Base-by-base conservation (phyloP, 2,797 vertebrate species). In the Paguma larvata region DNA sequence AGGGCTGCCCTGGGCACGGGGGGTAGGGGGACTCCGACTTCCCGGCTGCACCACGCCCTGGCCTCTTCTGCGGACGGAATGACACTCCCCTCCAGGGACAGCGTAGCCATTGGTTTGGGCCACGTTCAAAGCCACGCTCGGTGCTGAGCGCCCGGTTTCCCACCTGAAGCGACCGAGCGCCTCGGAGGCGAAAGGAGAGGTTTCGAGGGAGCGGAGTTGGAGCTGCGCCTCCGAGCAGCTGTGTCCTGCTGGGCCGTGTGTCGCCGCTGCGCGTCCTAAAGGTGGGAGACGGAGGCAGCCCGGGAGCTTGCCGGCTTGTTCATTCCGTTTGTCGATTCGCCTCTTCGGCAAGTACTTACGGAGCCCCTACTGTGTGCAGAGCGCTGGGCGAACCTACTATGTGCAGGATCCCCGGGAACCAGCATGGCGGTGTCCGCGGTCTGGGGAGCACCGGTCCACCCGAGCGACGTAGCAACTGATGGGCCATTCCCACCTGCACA, bases 91-190 rank as follows among this genome's bases (percentile, higher is more conserved):
- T 46, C 96, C 85, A 21, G 95, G 92, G 92, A 56, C 63, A 30
- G 38, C 1, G 0, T 56, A 9, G 85, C 56, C 5, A 79, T 97
- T 95, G 91, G 84, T 73, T 86, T 95, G 59, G 95, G 95, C 94
- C 12, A 51, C 16, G 0, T 63, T 92, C 94, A 85, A 70, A 94
- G 97, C 86, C 80, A 41, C 8, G 80, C 78, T 89, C 38, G 1
- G 93, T 25, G 84, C 32, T 3, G 41, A 93, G 89, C 38, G 62
- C 72, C 41, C 9, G 56, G 34, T 38, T 86, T 65, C 89, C 94
- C 94, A 62, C 85, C 93, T 51, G 80, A 46, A 14, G 30, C 88
- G 92, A 96, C 92, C 95, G 80, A 82, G 89, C 78, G 79, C 51
- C 10, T 32, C 86, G 0, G 90, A 68, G 85, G 38, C 27, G 3